Percentiles rank a stretch among this genome's conserved stretches.
These are phyloP conservation scores for Acleris emargana DNA, from an alignment of 2,888 invertebrate species.

Conservation along the genomic window DNA sequence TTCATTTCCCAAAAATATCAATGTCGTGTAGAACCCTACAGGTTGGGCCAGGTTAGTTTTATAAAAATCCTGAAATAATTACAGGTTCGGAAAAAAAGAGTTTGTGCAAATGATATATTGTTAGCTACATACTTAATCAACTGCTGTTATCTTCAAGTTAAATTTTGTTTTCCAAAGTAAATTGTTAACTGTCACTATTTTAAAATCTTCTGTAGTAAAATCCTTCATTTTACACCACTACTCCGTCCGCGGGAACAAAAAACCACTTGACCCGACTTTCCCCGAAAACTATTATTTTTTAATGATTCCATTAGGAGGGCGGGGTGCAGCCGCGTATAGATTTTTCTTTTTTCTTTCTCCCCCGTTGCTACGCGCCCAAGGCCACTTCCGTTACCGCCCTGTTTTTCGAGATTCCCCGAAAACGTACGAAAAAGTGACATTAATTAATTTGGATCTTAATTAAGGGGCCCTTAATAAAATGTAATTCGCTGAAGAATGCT, in stretches of 20 bases:
- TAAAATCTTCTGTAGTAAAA: too few species aligned
- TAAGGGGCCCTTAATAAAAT: constrained; percentile 34
- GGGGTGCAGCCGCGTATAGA: constrained; percentile 65
- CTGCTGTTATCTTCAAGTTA: too few species aligned
- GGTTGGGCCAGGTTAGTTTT: too few species aligned
- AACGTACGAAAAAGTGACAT: constrained; percentile 35
- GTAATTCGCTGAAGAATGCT: constrained; percentile 19
- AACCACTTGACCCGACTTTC: neutral
- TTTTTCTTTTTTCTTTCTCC: constrained; percentile 66
- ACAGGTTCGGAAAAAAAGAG: too few species aligned
- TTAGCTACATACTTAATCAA: too few species aligned
- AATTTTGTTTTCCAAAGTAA: neutral
- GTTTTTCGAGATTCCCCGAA: constrained; percentile 31
- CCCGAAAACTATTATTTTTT: constrained; percentile 32
- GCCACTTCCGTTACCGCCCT: constrained; percentile 63
- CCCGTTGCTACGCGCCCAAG: constrained; percentile 70
- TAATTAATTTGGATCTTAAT: constrained; percentile 38
- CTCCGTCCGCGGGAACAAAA: neutral
- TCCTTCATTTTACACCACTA: neutral
- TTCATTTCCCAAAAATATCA: too few species aligned
- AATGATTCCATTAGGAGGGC: constrained; percentile 35
- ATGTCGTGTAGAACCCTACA: too few species aligned
- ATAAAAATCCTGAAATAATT: too few species aligned
- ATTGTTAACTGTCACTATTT: neutral
- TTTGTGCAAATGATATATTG: too few species aligned